Evolutionary conservation across 2,888 invertebrate genomes (phyloP), one percentile per base, ranked within the genome.

Genomic region (Linnaemya vulpina): DNA sequence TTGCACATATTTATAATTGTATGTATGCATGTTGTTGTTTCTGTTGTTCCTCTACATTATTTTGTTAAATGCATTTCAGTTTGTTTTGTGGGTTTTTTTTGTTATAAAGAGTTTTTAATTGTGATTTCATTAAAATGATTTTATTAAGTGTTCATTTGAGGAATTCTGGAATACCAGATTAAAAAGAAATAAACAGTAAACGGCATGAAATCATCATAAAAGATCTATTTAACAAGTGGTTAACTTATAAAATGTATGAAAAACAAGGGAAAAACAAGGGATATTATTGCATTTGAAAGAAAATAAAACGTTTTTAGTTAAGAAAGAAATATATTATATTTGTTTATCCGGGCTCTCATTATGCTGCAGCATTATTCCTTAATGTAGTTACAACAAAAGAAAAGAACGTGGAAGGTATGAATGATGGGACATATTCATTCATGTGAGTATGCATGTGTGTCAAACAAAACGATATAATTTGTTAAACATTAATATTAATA

Each of bases 41-140:
- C n/a, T 63, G 7, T 11, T 62, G 49, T 13, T 70, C 15, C 51
- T 70, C 53, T 63, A 20, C 20, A 43, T 71, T 25, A 30, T 22
- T 35, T 53, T 17, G 10, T 30, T 63, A 20, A n/a, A 43, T 71
- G 35, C 20, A 51, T 71, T 17, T 70, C 11, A 40, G 65, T 77
- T 17, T 67, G 35, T 43, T 53, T 67, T 55, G 58, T 51, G 15
- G 60, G 20, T 40, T 80, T 84, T 40, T 80, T 84, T 25, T 17
- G 62, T 22, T 51, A 53, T 53, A 73, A 76, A 76, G 60, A 51
- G 40, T 67, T 73, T 80, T 80, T 84, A 84, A 80, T 84, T 76
- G 80, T 80, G 38, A 76, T 84, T 80, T 84, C 67, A 76, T 84
- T 67, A 73, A 84, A 84, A 80, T 60, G 15, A 76, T 63, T 70